Evolutionary conservation across 2,888 invertebrate species (phyloP).

Genomic region (Stegophylla sp.): DNA sequence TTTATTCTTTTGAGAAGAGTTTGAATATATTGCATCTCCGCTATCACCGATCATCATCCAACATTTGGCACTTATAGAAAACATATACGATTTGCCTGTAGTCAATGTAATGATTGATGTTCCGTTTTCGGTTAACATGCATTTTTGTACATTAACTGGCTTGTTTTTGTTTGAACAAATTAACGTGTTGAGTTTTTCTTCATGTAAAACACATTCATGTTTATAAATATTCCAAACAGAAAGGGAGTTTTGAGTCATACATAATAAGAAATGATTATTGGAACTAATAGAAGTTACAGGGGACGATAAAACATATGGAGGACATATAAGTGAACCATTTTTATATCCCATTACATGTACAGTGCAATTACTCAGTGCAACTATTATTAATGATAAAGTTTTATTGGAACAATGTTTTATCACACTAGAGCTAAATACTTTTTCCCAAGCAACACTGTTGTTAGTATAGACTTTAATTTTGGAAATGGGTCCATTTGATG

Average conservation of each 20-base stretch:
- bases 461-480: constrained; percentile 61
- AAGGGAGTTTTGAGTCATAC: constrained; percentile 74
- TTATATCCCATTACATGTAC: constrained; percentile 72
- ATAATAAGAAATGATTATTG: constrained; percentile 65
- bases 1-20: constrained; percentile 65
- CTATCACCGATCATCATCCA: constrained; percentile 70
- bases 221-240: constrained; percentile 95
- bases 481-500: constrained; percentile 35
- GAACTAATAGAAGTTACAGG: constrained; percentile 67
- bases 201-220: constrained; percentile 70
- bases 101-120: constrained; percentile 84
- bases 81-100: constrained; percentile 85
- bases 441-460: constrained; percentile 56
- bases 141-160: constrained; percentile 69
- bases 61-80: constrained; percentile 76
- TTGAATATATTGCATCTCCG: constrained; percentile 66
- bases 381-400: constrained; percentile 45
- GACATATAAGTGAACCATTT: constrained; percentile 67
- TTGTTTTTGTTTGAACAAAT: constrained; percentile 58
- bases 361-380: constrained; percentile 73
- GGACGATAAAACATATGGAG: constrained; percentile 70
- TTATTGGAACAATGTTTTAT: constrained; percentile 48
- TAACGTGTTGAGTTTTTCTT: constrained; percentile 58
- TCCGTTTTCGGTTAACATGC: constrained; percentile 73
- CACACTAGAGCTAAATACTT: constrained; percentile 44